Evolutionary conservation across 2,888 invertebrate genomes (phyloP), one percentile per base, ranked within the genome.

Genomic region (Lucinisca nassula): DNA sequence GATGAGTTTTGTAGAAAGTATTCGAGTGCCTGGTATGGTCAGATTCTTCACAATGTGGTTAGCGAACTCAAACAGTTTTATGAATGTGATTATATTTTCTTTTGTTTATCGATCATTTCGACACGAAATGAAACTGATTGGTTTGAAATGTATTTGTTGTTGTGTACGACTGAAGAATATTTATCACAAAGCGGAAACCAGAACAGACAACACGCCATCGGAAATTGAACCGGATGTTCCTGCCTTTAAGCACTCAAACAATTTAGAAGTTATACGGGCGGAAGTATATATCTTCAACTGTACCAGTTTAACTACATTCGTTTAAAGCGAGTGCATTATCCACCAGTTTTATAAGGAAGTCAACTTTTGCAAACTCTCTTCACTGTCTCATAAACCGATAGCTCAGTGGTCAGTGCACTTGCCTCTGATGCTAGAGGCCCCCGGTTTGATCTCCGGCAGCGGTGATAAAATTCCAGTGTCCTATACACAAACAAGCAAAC

Each of bases 51-150:
- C 87, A 2, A 51, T 90, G 67, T 92, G 92, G 92, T 45, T 92
- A 32, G 92, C 91, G 3, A 92, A 92, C 72, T 84, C 87, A 35
- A 92, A 92, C 80, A 92, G 92, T 74, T 92, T 92, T 77, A 85
- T 90, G 74, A 92, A 92, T 49, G 92, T 92, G n/a, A 79, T 92
- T 35, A 90, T 92, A 12, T 92, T 92, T 70, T 91, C 91, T 1
- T 75, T 79, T 30, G 83, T 87, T 30, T 91, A 90, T 51, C 81
- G 83, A 27, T 77, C 82, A 35, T 92, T 92, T 79, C 38, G 91
- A 27, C 40, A 81, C 17, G 80, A 85, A 40, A 77, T 84, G 1
- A 86, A 77, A 45, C 24, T 84, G 27, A 38, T 86, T 14, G 6
- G 79, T 17, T 55, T 40, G 6, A 38, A 30, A 40, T 40, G 24